Percentiles rank a stretch among this genome's conserved stretches.
Evolutionary conservation across 2,113 vertebrate species (phyloP).

Genomic region (Rhinogobius similis): DNA sequence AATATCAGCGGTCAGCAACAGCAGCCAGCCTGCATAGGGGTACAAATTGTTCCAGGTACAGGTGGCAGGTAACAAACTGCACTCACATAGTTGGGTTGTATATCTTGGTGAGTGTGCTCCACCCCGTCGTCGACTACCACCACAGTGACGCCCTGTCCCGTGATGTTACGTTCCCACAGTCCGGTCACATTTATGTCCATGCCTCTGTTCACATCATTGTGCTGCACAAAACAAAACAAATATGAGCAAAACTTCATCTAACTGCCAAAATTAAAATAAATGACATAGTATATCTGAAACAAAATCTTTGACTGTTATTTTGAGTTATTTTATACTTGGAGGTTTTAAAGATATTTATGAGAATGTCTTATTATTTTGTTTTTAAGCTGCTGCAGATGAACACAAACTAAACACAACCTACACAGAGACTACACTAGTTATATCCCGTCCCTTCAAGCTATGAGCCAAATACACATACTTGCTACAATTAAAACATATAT

Average conservation of each 20-base stretch:
- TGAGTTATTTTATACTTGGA: too few species aligned
- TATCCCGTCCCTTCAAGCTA: neutral
- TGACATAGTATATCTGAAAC: too few species aligned
- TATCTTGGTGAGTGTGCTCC: slow-evolving; percentile 90
- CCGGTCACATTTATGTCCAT: slow-evolving; percentile 97
- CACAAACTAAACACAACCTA: too few species aligned
- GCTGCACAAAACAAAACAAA: slow-evolving; percentile 68
- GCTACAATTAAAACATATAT: neutral
- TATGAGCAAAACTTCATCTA: neutral
- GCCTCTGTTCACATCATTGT: slow-evolving; percentile 83
- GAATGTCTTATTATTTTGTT: too few species aligned
- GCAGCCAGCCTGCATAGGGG: too few species aligned
- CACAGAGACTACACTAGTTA: neutral
- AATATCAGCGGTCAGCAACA: too few species aligned
- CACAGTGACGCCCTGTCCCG: slow-evolving; percentile 89
- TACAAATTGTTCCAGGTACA: neutral
- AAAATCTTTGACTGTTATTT: too few species aligned
- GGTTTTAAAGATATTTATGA: too few species aligned
- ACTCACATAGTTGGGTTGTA: slow-evolving; percentile 94
- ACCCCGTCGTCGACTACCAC: slow-evolving; percentile 96
- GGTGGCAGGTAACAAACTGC: too few species aligned
- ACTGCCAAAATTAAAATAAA: neutral
- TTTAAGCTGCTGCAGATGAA: neutral
- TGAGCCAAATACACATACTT: neutral
- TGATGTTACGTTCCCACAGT: slow-evolving; percentile 94